phyloP scores from a whole-genome alignment of 2,797 vertebrate genomes.

The Urocyon cinereoargenteus region DNA sequence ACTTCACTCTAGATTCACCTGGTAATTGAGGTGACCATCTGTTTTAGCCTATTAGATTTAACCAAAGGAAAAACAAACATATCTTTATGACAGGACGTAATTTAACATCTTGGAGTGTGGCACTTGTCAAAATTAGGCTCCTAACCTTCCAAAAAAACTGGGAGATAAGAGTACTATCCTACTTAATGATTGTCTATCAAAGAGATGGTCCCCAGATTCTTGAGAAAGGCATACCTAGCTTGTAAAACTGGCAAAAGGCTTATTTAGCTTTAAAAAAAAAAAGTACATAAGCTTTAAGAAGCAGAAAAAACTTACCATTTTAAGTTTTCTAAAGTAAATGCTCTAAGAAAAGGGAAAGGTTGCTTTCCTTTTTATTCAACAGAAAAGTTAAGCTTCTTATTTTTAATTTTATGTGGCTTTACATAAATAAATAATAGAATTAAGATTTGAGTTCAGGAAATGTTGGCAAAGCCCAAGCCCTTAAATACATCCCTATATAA shows the following conservation, averaged over 20 bases:
- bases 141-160: neutral
- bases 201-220: neutral
- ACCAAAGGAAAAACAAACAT: neutral
- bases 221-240: neutral
- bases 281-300: neutral
- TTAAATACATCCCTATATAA: neutral
- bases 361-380: neutral
- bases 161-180: neutral
- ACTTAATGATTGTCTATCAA: neutral
- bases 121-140: neutral
- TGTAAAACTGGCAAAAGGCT: neutral
- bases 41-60: neutral
- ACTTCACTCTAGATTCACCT: neutral
- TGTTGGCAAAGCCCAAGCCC: neutral
- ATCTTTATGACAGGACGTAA: neutral
- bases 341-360: neutral
- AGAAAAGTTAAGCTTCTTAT: neutral
- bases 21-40: neutral
- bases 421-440: neutral
- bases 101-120: neutral
- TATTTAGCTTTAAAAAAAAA: neutral
- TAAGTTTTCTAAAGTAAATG: conserved; percentile 10
- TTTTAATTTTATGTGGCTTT: conserved; percentile 47
- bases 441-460: neutral
- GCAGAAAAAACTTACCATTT: neutral